Base-by-base conservation (phyloP, 2,888 invertebrate genomes). In the Acrocyrtus sp. region DNA sequence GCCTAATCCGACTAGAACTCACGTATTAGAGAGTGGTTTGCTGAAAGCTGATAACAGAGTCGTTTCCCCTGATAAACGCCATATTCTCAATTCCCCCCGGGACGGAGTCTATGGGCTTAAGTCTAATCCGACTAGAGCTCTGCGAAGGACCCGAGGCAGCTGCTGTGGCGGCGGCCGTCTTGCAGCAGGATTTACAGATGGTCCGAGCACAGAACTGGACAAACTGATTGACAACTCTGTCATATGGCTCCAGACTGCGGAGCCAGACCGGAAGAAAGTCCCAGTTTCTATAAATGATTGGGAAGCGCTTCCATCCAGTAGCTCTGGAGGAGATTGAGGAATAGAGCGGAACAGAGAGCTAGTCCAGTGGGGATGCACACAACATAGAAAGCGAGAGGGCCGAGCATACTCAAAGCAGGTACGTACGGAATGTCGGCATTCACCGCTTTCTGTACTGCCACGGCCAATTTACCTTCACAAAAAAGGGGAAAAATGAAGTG, bases 321-420 rank as follows among this genome's bases (percentile, higher is more conserved):
- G 1, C 76, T 70, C 80, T 86, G 85, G n/a, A 84, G 39, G 5
- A 83, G 22, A 65, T 84, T 85, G 66, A 86, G 76, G 15, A 84
- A 45, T 4, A 84, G 77, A 2, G 81, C 75, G 1, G 83, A 74
- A 3, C 83, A 43, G 3, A 83, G 41, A 2, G 84, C 58, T 6
- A 83, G 66, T 5, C 82, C 57, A 4, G 83, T 61, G 1, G 84
- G 84, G 15, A 83, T 80, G n/a, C 83, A 81, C 2, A 85, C 81
- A 50, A 74, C 61, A 61, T 83, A 82, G 54, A 85, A 82, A n/a
- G 81, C 82, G 6, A 81, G 51, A 3, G 78, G 60, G 2, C 85
- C 85, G 63, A 84, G 82, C 48, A 83, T 65, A n/a, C 88, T 88
- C 2, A 86, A 80, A 78, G 83, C 85, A 3, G 85, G 85, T 15